Evolutionary conservation across 2,888 invertebrate species (phyloP), one percentile per base, ranked within the genome.

Genomic region (Drosophila robusta): DNA sequence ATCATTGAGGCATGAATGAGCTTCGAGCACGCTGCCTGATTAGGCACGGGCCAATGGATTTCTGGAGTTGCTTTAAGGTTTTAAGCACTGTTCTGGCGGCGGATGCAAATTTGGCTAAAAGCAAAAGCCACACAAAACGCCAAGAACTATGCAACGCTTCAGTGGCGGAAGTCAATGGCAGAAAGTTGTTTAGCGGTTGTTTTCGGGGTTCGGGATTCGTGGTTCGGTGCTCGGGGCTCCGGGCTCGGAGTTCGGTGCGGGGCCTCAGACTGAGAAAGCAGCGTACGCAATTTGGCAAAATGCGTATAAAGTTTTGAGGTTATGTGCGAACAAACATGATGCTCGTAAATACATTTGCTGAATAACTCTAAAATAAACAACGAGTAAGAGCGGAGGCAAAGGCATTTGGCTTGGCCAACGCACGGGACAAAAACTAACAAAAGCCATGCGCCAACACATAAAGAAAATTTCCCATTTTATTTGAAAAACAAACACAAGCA

Each of bases 381-480:
- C 65, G 52, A 71, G 61, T 50, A 46, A 45, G 24, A 12, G 11
- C 39, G 47, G 44, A 46, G 55, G 51, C 47, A 52, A 60, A 39
- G 47, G 34, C 66, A 69, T 68, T 71, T 68, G 72, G 66, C 79
- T 67, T 72, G 68, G 67, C 63, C 29, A 34, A 62, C 52, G 50
- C 60, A 62, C 58, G 61, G 47, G 45, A 52, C 60, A 70, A 75
- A 80, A 80, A 77, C 87, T 79, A 83, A 88, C 85, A 83, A 86
- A 87, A 72, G 75, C 78, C 77, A 70, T 72, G 81, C 77, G 78
- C 80, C 68, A 70, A 80, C 85, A 81, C 77, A 86, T 83, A 85
- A 87, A 85, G 83, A 86, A 87, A 85, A 87, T 85, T 84, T 87
- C 16, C 78, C 83, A 82, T 87, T 86, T 88, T 83, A 79, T 79